Evolutionary conservation across 2,113 vertebrate species (phyloP), one percentile per base, ranked within the genome.

Genomic region (Ptilorrhoa leucosticta): DNA sequence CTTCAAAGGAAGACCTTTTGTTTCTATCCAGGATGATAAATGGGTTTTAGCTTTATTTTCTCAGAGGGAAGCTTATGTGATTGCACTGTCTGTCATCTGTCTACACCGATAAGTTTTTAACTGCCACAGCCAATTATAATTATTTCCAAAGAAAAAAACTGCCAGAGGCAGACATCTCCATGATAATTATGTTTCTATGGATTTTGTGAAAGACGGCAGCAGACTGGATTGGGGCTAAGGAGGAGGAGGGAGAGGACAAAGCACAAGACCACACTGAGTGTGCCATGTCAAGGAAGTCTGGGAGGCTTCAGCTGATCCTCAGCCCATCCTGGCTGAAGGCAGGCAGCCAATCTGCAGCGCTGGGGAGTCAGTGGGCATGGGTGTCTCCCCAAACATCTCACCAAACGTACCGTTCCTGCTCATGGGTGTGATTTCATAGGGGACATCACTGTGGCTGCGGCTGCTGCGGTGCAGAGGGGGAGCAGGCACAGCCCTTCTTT

Each of bases 41-140:
- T 83, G 89, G 51, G 47, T 37, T 95, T 96, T 94, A 94, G 83
- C 64, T 95, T 50, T 80, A 77, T 96, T 96, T 95, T 92, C 94
- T 96, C 93, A 73, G 86, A 86, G 89, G 69, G 64, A 73, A 94
- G 83, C 83, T 96, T 90, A 94, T 78, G 86, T 63, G 93, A 92
- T 91, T 90, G 93, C 51, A 71, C 93, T 87, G 91, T 93, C 95
- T 96, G 90, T 93, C 95, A 94, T 95, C 94, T 95, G 95, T 94
- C 94, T 94, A 54, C 2, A 9, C 64, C 0, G 69, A 71, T 93
- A 96, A 92, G 86, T 92, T 93, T 96, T 84, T 90, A 95, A 93
- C 86, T 75, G 89, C 89, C 76, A 66, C 44, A 72, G 86, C 58
- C 86, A 92, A 95, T 96, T 93, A 81, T 63, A 83, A 94, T 90